Base-by-base conservation (phyloP, 2,797 vertebrate genomes). In the Anguilla anguilla region DNA sequence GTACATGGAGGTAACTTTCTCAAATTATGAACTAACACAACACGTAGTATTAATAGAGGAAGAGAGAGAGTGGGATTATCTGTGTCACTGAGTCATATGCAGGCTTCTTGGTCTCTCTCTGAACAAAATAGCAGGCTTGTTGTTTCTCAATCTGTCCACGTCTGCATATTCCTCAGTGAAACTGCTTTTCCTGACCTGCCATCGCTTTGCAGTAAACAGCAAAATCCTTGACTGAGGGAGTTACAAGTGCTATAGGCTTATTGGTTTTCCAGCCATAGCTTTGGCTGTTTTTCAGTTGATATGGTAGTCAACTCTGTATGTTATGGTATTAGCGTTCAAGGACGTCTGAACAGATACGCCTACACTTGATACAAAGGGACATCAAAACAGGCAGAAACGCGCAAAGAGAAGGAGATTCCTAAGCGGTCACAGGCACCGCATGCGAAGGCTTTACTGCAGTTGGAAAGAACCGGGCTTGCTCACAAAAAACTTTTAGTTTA, bases 271-370 rank as follows among this genome's bases (percentile, higher is more conserved):
- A 69, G 81, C 82, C 49, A 77, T 90, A 82, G 88, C 88, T 83
- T 85, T 0, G 49, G 25, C 83, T 89, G 74, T 79, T 89, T 87
- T 91, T 89, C 90, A 86, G 88, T 79, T 86, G 91, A 92, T 91
- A 88, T 89, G 82, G 69, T 72, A 0, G 51, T 83, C 83, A 88
- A 88, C 86, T 88, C 81, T 59, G 22, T 49, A 39, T 93, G 91
- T 94, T 93, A 86, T 91, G 91, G 90, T 90, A 88, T 49, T 86
- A 86, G 28, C 86, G 87, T 89, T 93, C 92, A 94, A 94, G 94
- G 93, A 94, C 92, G 91, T 94, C 93, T 95, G 93, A 84, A 53
- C 67, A 84, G 89, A 86, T 89, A 74, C 35, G 69, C 69, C 31
- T 74, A 88, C 53, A 87, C 81, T 84, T 88, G 86, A 92, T 74